These are phyloP conservation scores for Anguilla megastoma DNA, from an alignment of 2,797 vertebrate genomes.

Conservation along the genomic window DNA sequence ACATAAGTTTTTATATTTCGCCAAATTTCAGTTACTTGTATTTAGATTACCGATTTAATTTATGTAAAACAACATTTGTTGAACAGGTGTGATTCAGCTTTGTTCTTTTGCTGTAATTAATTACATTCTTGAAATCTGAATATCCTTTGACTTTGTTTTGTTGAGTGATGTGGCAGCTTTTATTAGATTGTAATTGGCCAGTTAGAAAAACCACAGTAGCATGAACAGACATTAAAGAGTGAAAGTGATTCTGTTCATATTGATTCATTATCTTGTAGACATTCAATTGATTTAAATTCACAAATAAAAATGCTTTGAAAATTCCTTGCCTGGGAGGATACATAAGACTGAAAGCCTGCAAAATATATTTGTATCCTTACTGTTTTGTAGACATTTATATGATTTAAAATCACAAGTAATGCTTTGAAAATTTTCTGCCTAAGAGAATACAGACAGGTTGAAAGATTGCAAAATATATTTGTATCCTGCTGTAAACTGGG, in stretches of 20 bases:
- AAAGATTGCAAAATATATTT: neutral
- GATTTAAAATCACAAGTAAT: neutral
- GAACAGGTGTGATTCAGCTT: neutral
- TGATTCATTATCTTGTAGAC: neutral
- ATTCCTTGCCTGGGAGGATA: neutral
- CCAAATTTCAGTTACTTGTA: neutral
- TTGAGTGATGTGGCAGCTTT: neutral
- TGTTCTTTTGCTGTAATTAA: neutral
- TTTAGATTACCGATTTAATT: neutral
- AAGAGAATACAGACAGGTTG: neutral
- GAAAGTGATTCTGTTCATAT: neutral
- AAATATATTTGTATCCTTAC: neutral
- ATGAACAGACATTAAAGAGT: neutral
- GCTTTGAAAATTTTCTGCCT: no score
- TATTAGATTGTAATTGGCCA: neutral
- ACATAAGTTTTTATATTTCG: neutral
- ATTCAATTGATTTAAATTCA: neutral
- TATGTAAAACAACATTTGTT: neutral
- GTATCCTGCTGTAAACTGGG: neutral
- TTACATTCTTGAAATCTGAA: neutral
- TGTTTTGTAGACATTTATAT: neutral
- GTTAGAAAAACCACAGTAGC: neutral
- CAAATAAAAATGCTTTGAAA: no score
- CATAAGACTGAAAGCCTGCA: neutral
- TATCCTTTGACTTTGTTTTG: neutral